Percentiles rank a stretch among this genome's conserved stretches.
These are phyloP conservation scores for Sepioteuthis lessoniana DNA, from an alignment of 2,888 invertebrate genomes.

Conservation along the genomic window DNA sequence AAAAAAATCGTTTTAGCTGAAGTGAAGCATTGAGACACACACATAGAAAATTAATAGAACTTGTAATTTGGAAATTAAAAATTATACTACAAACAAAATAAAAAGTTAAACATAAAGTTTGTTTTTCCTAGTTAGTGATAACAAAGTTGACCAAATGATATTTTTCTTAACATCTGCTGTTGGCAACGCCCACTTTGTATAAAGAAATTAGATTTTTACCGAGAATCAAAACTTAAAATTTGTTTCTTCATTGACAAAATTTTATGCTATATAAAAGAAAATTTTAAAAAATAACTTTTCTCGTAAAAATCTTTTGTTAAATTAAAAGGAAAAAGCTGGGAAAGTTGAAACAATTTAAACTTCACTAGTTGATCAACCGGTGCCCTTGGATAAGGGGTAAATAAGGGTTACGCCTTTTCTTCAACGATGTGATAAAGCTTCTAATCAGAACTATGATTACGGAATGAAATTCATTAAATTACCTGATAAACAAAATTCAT, in stretches of 20 bases:
- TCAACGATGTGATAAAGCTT: background rate
- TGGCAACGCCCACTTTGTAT: background rate
- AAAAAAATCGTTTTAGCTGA: no score
- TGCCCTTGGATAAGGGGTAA: background rate
- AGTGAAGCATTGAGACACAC: no score
- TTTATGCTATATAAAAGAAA: no score
- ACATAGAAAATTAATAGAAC: no score
- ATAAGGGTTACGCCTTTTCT: background rate
- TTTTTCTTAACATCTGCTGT: no score
- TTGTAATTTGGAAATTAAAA: no score
- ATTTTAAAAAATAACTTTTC: background rate
- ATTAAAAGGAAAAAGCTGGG: background rate
- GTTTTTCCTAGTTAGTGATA: no score
- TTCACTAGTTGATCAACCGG: background rate
- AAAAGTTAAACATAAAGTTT: no score
- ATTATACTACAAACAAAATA: no score
- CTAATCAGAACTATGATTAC: background rate
- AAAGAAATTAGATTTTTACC: background rate
- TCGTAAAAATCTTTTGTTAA: no score
- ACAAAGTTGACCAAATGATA: no score
- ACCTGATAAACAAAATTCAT: background rate
- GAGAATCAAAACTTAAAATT: background rate
- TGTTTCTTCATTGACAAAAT: background rate
- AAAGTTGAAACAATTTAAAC: background rate
- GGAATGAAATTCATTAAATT: no score